Conservation (phyloP, 2,113 vertebrate genomes). For the Pedionomus torquatus region DNA sequence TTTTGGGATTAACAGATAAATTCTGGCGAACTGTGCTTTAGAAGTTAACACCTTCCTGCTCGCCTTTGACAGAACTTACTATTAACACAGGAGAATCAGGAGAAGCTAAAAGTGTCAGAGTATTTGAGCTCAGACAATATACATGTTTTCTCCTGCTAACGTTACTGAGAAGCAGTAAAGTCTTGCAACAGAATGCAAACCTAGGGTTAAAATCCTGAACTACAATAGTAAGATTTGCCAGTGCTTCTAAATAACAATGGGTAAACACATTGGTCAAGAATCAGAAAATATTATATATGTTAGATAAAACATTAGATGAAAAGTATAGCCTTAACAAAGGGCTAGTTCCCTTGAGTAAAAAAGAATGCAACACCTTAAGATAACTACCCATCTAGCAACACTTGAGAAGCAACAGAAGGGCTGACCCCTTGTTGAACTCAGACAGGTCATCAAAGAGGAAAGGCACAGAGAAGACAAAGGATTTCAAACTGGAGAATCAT, state of each 20-base stretch:
- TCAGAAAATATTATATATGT: not conserved
- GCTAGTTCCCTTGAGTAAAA: not conserved
- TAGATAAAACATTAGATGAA: not conserved
- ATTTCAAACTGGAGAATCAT: not conserved
- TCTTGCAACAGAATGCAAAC: not conserved
- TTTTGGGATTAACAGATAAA: not conserved
- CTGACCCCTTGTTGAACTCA: constrained; percentile 14
- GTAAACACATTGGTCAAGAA: not conserved
- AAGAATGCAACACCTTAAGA: not conserved
- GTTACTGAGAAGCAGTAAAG: not conserved
- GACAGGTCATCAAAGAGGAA: not conserved
- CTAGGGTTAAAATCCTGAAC: not conserved
- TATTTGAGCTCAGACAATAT: not conserved
- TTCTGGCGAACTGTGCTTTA: not conserved
- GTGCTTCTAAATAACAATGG: not conserved
- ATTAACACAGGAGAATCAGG: not conserved
- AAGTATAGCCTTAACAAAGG: not conserved
- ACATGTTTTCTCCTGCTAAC: not conserved
- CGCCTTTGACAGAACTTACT: not conserved
- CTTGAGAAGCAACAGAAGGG: not conserved
- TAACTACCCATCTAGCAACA: not conserved
- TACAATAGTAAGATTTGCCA: not conserved
- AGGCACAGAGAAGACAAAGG: not conserved
- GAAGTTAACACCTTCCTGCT: not conserved
- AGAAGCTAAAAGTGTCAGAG: not conserved